Percentiles rank a stretch among this genome's conserved stretches.
phyloP scores from a whole-genome alignment of 2,888 invertebrate genomes.

The Caenorhabditis japonica region DNA sequence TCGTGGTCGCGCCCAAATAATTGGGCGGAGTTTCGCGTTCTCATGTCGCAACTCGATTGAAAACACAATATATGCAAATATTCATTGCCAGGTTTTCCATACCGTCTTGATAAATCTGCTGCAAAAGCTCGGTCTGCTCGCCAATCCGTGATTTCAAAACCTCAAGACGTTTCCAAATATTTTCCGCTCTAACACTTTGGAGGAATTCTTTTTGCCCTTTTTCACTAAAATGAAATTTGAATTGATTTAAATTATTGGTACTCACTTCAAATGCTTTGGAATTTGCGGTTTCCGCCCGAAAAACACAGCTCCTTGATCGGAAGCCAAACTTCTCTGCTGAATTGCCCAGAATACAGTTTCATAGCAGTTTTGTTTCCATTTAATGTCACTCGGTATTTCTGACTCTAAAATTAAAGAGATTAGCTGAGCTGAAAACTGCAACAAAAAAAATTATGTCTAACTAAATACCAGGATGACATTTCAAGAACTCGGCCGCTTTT shows the following conservation, averaged over 20 bases:
- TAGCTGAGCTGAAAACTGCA: background rate
- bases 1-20: too few species aligned
- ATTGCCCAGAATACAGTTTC: slow-evolving; percentile 33
- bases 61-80: too few species aligned
- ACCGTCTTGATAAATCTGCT: slow-evolving; percentile 12
- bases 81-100: too few species aligned
- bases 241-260: background rate
- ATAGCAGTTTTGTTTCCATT: slow-evolving; percentile 11
- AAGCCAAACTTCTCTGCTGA: slow-evolving; percentile 5
- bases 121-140: slow-evolving; percentile 9
- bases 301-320: slow-evolving; percentile 6
- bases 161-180: slow-evolving; percentile 19
- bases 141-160: slow-evolving; percentile 15
- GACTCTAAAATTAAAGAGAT: slow-evolving; percentile 10
- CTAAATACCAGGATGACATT: slow-evolving; percentile 36
- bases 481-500: slow-evolving; percentile 5
- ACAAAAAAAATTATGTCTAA: too few species aligned
- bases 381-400: slow-evolving; percentile 6
- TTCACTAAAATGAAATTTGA: slow-evolving; percentile 3
- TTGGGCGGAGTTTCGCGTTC: too few species aligned
- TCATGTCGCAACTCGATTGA: too few species aligned
- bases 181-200: slow-evolving; percentile 3
- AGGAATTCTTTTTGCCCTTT: background rate
- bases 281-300: slow-evolving; percentile 8
- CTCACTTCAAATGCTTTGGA: background rate